A percentile compares a stretch with the other conserved stretches of the same genome.
phyloP scores from a whole-genome alignment of 2,888 invertebrate genomes.

The Eumacrocentrus americanus region DNA sequence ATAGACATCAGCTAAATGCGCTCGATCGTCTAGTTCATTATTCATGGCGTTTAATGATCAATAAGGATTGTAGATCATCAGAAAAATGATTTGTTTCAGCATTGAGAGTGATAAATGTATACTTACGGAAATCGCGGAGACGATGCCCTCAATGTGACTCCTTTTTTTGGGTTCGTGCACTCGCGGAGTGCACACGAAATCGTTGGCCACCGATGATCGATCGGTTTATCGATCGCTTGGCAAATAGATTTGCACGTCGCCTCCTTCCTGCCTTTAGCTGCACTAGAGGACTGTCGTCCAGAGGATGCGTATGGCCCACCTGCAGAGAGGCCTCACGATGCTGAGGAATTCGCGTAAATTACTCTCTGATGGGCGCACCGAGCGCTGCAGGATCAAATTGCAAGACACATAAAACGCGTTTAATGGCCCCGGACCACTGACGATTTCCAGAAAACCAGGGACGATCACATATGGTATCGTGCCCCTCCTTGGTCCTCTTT shows the following conservation, averaged over 20 bases:
- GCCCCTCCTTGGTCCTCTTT: conserved; percentile 1
- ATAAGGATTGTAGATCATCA: not conserved
- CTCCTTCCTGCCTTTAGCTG: not conserved
- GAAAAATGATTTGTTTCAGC: not conserved
- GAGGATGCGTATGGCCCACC: conserved; percentile 37
- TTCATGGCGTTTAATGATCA: not conserved
- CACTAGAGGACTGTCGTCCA: conserved; percentile 2
- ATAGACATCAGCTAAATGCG: not conserved
- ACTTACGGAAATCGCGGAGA: conserved; percentile 24
- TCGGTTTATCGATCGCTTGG: conserved; percentile 1
- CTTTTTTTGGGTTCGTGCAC: conserved; percentile 17
- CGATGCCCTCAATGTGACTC: conserved; percentile 21
- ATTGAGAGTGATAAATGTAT: not conserved
- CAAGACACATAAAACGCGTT: conserved; percentile 57
- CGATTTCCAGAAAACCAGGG: conserved; percentile 58
- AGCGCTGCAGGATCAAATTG: conserved; percentile 54
- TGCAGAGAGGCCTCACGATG: conserved; percentile 43
- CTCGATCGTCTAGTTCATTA: not conserved
- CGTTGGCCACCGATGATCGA: conserved; percentile 15
- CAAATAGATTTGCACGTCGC: not conserved
- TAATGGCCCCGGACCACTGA: conserved; percentile 55
- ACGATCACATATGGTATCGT: conserved; percentile 33
- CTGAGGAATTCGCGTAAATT: conserved; percentile 54
- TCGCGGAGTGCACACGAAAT: conserved; percentile 12
- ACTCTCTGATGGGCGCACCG: conserved; percentile 49